A percentile compares a stretch with the other conserved stretches of the same genome.
Conservation (phyloP, 2,113 vertebrate species). For the Pleuronectes platessa region DNA sequence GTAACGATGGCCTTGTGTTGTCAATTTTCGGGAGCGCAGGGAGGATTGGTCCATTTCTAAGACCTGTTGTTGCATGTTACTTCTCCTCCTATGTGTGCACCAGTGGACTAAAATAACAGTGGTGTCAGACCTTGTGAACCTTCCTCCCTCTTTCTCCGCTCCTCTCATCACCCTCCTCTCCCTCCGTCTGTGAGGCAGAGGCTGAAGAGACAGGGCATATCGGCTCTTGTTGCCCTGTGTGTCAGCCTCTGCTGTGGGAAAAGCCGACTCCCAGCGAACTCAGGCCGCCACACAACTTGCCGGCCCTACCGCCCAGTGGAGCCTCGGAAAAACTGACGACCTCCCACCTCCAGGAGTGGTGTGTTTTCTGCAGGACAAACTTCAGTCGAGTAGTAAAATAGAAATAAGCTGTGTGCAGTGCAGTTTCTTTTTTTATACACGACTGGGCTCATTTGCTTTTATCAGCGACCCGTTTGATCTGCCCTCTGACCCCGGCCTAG, state of each 20-base stretch:
- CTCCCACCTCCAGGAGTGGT: conserved; percentile 28
- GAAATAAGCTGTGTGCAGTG: conserved; percentile 3
- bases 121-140: conserved; percentile 28
- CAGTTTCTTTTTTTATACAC: not conserved
- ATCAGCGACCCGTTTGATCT: conserved; percentile 28
- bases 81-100: conserved; percentile 9
- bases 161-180: conserved; percentile 14
- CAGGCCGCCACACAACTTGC: conserved; percentile 33
- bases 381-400: conserved; percentile 9
- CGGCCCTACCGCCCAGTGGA: conserved; percentile 28
- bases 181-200: conserved; percentile 35
- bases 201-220: conserved; percentile 34
- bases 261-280: conserved; percentile 34
- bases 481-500: conserved; percentile 44
- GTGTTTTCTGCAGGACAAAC: conserved; percentile 16
- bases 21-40: not conserved
- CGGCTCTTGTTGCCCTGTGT: conserved; percentile 13
- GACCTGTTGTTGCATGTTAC: conserved; percentile 39
- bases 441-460: conserved; percentile 41
- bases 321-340: conserved; percentile 19
- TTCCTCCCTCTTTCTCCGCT: conserved; percentile 13
- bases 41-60: conserved; percentile 13
- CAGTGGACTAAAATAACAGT: conserved; percentile 23
- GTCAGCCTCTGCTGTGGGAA: conserved; percentile 26
- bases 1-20: not conserved